Percentiles rank a stretch among this genome's conserved stretches.
Evolutionary conservation across 2,888 invertebrate genomes (phyloP).

Genomic region (Saturnia japonica): DNA sequence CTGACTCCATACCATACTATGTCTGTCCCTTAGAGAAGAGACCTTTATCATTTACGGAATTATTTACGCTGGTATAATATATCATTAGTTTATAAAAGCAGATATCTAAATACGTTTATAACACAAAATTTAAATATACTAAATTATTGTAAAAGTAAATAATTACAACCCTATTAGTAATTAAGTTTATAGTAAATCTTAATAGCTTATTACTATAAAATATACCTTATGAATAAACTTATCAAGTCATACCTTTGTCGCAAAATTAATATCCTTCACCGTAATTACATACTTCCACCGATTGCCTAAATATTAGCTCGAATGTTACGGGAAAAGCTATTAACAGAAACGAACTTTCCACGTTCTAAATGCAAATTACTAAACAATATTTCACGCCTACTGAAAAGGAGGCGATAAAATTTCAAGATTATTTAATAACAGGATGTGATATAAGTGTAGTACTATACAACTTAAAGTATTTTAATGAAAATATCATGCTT

Average conservation of each 20-base stretch:
- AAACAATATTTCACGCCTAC: background rate
- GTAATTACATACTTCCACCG: slow-evolving; percentile 1
- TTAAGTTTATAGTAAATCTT: background rate
- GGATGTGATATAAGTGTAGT: background rate
- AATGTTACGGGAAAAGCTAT: background rate
- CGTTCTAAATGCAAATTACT: background rate
- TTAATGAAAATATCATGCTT: background rate
- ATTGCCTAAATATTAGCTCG: background rate
- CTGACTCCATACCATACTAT: background rate
- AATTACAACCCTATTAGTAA: background rate
- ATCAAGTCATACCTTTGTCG: background rate
- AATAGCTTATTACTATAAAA: background rate
- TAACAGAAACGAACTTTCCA: background rate
- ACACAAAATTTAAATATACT: background rate
- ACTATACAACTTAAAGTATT: background rate
- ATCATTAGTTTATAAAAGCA: background rate
- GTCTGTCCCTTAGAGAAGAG: background rate
- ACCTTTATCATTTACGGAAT: background rate
- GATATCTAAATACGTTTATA: background rate
- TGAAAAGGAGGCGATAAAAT: background rate
- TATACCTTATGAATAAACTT: background rate
- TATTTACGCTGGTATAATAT: background rate
- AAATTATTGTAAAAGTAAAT: background rate
- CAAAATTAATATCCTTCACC: background rate
- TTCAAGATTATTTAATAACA: background rate